Evolutionary conservation across 2,113 vertebrate genomes (phyloP), one percentile per base, ranked within the genome.

Genomic region (Falcunculus frontatus): DNA sequence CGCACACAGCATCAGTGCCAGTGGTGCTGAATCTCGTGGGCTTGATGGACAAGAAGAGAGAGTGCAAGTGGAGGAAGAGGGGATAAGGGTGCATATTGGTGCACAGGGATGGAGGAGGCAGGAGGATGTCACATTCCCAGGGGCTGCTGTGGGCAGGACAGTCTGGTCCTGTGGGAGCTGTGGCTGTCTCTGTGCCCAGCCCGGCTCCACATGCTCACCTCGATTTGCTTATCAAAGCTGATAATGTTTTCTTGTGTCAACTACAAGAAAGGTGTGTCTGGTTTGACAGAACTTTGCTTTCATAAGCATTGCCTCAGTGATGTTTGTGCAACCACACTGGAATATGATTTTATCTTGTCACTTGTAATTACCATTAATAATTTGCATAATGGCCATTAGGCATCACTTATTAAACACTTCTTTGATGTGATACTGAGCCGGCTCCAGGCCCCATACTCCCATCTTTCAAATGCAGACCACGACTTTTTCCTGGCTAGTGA

Each of bases 261-360:
- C 95, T 93, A 90, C 94, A 94, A 89, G 93, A 14, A 86, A 92
- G 96, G 96, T 60, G 96, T 94, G 96, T 39, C 90, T 70, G 4
- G 20, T 84, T 46, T 1, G 2, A 87, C 92, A 92, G 82, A 63
- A 35, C 90, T 94, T 46, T 75, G 86, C 93, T 96, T 96, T 96
- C 92, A 87, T 56, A 92, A 97, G 92, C 88, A 68, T 90, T 95
- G 93, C 96, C 76, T 93, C 95, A 87, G 76, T 89, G 86, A 74
- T 95, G 92, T 95, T 96, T 96, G 88, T 96, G 95, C 90, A 97
- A 93, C 85, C 73, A 33, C 83, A 52, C 65, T 57, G 47, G 33
- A 78, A 49, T 26, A 84, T 62, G 96, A 97, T 97, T 93, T 93
- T 95, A 97, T 97, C 96, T 97, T 92, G 93, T 96, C 96, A 69